These are phyloP conservation scores for Smittia aterrima DNA, from an alignment of 2,888 invertebrate species.

Conservation along the genomic window DNA sequence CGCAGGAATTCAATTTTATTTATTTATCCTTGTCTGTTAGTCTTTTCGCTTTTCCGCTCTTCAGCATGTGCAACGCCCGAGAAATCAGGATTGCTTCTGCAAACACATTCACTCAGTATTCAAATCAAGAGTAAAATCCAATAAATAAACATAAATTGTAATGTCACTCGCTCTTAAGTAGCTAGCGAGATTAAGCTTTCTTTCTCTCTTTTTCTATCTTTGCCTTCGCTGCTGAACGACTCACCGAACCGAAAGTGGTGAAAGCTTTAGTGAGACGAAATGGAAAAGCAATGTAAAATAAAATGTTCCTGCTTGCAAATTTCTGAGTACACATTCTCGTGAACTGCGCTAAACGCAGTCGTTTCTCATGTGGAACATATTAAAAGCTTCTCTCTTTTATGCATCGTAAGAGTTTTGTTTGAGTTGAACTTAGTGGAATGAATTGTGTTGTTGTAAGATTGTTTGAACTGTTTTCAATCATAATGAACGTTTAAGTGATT, in stretches of 20 bases:
- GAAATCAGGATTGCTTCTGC: neutral
- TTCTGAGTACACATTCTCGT: neutral
- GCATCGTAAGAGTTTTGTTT: no score
- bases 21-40: conserved; percentile 27
- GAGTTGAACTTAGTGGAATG: no score
- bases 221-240: neutral
- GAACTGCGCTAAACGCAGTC: neutral
- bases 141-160: conserved; percentile 36
- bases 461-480: no score
- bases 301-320: neutral
- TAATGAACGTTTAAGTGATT: no score
- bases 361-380: no score
- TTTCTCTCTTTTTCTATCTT: neutral
- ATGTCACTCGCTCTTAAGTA: conserved; percentile 32
- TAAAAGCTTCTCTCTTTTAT: no score
- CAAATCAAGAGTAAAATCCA: conserved; percentile 33
- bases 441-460: no score
- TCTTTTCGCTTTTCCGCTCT: neutral
- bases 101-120: conserved; percentile 23
- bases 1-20: conserved; percentile 30
- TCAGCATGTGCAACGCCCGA: neutral
- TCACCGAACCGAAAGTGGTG: neutral
- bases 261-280: conserved; percentile 12
- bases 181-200: conserved; percentile 37
- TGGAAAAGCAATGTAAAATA: conserved; percentile 17